Conservation (phyloP, 2,888 invertebrate species). For the Sminthurinus aureus region DNA sequence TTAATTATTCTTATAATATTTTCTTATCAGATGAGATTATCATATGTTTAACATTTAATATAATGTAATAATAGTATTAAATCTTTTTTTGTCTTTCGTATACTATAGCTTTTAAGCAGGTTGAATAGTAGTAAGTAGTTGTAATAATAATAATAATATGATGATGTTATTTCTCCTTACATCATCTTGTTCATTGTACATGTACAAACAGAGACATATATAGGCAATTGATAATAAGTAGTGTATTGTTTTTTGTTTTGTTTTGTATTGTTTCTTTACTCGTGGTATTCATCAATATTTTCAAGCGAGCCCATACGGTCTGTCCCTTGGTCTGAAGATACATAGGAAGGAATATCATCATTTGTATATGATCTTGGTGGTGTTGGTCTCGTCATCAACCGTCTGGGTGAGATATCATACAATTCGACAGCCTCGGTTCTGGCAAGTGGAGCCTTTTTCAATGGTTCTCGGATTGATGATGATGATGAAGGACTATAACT, state of each 20-base stretch:
- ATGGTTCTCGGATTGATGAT: neutral
- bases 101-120: conserved; percentile 33
- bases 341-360: conserved; percentile 38
- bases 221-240: neutral
- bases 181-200: neutral
- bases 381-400: conserved; percentile 17
- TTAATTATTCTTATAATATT: neutral
- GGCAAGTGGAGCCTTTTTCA: conserved; percentile 50
- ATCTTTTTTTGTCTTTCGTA: conserved; percentile 36
- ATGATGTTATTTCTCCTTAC: neutral
- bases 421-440: conserved; percentile 45
- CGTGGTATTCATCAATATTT: conserved; percentile 41
- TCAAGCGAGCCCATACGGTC: conserved; percentile 36
- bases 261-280: conserved; percentile 5
- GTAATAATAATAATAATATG: neutral
- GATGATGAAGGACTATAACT: conserved; percentile 22
- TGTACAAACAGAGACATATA: neutral
- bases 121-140: neutral
- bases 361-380: conserved; percentile 5
- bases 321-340: conserved; percentile 22
- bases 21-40: neutral
- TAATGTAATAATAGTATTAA: conserved; percentile 11
- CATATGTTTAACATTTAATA: neutral
- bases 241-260: neutral
- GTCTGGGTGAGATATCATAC: conserved; percentile 28